Base-by-base conservation (phyloP, 2,888 invertebrate species). In the Hydrotaea diabolus region DNA sequence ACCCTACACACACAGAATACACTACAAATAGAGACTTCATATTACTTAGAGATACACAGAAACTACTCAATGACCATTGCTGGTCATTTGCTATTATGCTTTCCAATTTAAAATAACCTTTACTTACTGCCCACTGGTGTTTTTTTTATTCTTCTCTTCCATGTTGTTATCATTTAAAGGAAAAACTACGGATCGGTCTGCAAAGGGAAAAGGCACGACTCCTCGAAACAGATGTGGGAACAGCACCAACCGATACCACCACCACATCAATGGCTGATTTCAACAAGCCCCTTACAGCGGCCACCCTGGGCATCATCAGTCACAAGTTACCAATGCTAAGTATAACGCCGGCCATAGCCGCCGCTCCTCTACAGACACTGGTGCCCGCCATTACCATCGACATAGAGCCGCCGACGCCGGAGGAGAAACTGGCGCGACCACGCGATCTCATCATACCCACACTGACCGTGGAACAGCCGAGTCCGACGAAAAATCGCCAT, bases 381-480 rank as follows among this genome's bases (percentile, higher is more conserved):
- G 86, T 88, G 72, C 87, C 89, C 21, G 83, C 85, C 76, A 89
- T 90, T 69, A 89, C 89, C 46, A 90, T 90, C 71, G 91, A 90
- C 71, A 86, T 88, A 21, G 88, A 89, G 76, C 92, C 92, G 46
- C 90, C 90, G 36, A 89, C 89, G 23, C 90, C 89, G 0, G 89
- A 89, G 19, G 90, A 90, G 74, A 89, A 89, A 81, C 85, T 88
- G 36, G 86, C 87, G 46, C 86, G 89, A 77, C 94, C 94, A 21
- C 93, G 94, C 0, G 91, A 92, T 49, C 91, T 95, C 21, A 92
- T 94, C 36, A 95, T 96, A 73, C 96, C 96, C 0, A 93, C 94
- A 15, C 91, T 96, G 26, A 94, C 93, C 0, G 93, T 96, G 77
- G 94, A 96, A 91, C 94, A 95, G 66, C 94, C 96, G 0, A 95